A percentile compares a stretch with the other conserved stretches of the same genome.
Evolutionary conservation across 2,888 invertebrate genomes (phyloP).

Genomic region (Phlogophora meticulosa): DNA sequence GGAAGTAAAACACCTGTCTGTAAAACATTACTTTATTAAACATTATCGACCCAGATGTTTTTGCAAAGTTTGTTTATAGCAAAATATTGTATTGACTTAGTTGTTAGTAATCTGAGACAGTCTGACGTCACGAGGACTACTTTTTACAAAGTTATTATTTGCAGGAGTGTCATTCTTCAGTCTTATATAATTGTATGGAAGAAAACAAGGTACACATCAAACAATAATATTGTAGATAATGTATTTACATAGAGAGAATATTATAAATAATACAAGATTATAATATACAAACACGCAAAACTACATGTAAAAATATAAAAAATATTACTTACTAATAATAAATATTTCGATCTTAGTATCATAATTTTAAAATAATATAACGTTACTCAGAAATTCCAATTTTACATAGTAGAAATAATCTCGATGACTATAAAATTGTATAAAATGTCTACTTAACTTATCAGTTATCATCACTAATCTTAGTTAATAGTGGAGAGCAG

Average conservation of each 20-base stretch:
- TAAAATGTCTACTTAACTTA: conserved; percentile 39
- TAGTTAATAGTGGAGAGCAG: conserved; percentile 36
- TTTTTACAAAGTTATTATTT: conserved; percentile 41
- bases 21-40: conserved; percentile 69
- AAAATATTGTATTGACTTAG: conserved; percentile 48
- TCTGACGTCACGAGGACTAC: conserved; percentile 34
- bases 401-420: conserved; percentile 22
- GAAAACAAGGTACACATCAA: conserved; percentile 23
- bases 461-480: conserved; percentile 25
- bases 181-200: conserved; percentile 51
- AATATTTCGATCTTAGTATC: not conserved
- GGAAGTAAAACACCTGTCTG: conserved; percentile 79
- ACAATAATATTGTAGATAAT: conserved; percentile 31
- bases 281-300: conserved; percentile 5
- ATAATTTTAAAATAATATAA: conserved; percentile 13
- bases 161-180: conserved; percentile 52
- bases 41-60: conserved; percentile 57
- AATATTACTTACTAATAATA: conserved; percentile 3
- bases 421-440: conserved; percentile 36
- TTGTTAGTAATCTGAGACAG: conserved; percentile 39
- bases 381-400: not conserved
- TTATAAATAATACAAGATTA: conserved; percentile 1
- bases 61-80: conserved; percentile 52
- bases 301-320: conserved; percentile 19
- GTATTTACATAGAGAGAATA: conserved; percentile 6